Evolutionary conservation across 2,797 vertebrate genomes (phyloP), one percentile per base, ranked within the genome.

Genomic region (Cetoscarus ocellatus): DNA sequence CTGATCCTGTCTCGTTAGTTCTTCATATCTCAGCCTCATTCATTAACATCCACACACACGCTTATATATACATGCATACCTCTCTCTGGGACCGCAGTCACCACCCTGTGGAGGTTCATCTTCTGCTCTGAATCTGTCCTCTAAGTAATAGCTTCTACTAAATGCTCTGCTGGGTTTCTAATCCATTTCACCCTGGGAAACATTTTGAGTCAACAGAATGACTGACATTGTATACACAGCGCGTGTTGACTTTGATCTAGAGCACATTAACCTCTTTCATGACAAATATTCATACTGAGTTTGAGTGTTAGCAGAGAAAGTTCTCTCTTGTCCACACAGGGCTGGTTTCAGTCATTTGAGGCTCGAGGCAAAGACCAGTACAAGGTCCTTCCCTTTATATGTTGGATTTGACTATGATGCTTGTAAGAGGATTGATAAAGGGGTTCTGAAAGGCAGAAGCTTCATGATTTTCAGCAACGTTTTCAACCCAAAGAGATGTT

Each of bases 111-210:
- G 70, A 82, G 80, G 64, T 73, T 63, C 80, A 69, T 88, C 75
- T 80, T 89, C 61, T 69, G 67, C 66, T 73, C 70, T 68, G 79
- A 73, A 78, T 81, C 79, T 84, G 63, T 82, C 81, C 75, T 78
- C 73, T 80, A 83, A 90, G 81, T 85, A 91, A 85, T 85, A 78
- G 88, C 74, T 81, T 83, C 67, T 85, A 83, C 59, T 77, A 75
- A 86, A 88, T 70, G 73, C 72, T 60, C 80, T 64, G 77, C 77
- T 78, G 79, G 81, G 61, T 87, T 84, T 91, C 70, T 80, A 87
- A 88, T 89, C 82, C 77, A 77, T 90, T 87, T 86, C 77, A 80
- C 76, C 84, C 75, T 89, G 90, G 90, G 88, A 94, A 93, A 91
- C 86, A 81, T 93, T 91, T 92, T 42, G 77, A 91, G 80, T 91